Evolutionary conservation across 2,888 invertebrate genomes (phyloP), one percentile per base, ranked within the genome.

Genomic region (Anticlea derivata): DNA sequence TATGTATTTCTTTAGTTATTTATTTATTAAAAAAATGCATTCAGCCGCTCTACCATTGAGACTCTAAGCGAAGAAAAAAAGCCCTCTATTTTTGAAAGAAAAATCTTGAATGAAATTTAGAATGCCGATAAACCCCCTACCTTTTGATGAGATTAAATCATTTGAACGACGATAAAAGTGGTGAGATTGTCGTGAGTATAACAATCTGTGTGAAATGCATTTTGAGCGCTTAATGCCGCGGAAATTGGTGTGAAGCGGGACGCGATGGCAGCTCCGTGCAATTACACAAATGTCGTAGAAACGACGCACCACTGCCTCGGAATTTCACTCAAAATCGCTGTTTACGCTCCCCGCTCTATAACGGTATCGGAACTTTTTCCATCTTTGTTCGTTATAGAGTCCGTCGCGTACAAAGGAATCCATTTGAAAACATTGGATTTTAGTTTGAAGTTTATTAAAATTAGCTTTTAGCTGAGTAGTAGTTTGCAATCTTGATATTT

Each of bases 201-300:
- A 81, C 80, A 85, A 82, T 83, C 79, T 78, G 73, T 65, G 78
- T 75, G 70, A 83, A 83, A 85, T 83, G 84, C 83, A 82, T 86
- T 85, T 80, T 68, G 75, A 80, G 80, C 77, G 80, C 73, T 81
- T 80, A 86, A 84, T 83, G 83, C 74, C 67, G 73, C 73, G 83
- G 83, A 86, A 86, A 84, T 80, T 81, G 80, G 81, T 74, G 79
- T 73, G 76, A 75, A 79, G 78, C 73, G 78, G 61, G 68, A 73
- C 72, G 70, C 74, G 77, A 70, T 70, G 75, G 76, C 75, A 76
- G 75, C 77, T 71, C 72, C 66, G 63, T 70, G 79, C 78, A 83
- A 84, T 85, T 83, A 86, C 83, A 78, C 83, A 83, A 81, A 81
- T 83, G 83, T 79, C 78, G 77, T 66, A 65, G 65, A 69, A 66